phyloP scores from a whole-genome alignment of 1,140 invertebrate genomes.

The Lasaia peninsularis region DNA sequence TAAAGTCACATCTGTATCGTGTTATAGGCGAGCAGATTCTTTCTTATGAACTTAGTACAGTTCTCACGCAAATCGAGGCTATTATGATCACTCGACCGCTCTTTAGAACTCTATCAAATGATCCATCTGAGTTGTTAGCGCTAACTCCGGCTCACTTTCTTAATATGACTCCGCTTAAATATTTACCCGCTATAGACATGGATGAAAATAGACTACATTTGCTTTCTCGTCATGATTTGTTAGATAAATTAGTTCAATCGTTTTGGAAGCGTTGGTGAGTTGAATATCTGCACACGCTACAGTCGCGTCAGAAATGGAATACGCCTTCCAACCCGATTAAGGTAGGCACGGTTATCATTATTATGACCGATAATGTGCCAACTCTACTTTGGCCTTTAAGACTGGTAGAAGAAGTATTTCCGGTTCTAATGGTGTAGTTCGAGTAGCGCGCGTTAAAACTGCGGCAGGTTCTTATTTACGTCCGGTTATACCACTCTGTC shows the following conservation, averaged over 20 bases:
- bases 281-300: no score
- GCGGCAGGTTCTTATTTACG: slow-evolving; percentile 11
- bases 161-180: slow-evolving; percentile 19
- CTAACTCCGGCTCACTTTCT: slow-evolving; percentile 21
- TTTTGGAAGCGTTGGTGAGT: no score
- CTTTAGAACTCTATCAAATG: slow-evolving; percentile 5
- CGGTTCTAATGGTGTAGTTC: no score
- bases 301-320: no score
- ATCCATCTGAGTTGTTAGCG: slow-evolving; percentile 15
- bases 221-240: neutral
- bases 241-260: slow-evolving; percentile 16
- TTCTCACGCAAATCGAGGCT: slow-evolving; percentile 14
- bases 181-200: slow-evolving; percentile 6
- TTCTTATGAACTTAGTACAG: no score
- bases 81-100: slow-evolving; percentile 19
- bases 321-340: no score
- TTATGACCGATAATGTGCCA: slow-evolving; percentile 14
- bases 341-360: slow-evolving; percentile 17
- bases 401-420: slow-evolving; percentile 14
- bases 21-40: no score
- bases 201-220: no score
- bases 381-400: slow-evolving; percentile 15
- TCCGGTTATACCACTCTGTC: slow-evolving; percentile 14
- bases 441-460: no score
- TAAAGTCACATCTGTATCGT: no score